Evolutionary conservation across 2,113 vertebrate genomes (phyloP).

Genomic region (Daboia siamensis): DNA sequence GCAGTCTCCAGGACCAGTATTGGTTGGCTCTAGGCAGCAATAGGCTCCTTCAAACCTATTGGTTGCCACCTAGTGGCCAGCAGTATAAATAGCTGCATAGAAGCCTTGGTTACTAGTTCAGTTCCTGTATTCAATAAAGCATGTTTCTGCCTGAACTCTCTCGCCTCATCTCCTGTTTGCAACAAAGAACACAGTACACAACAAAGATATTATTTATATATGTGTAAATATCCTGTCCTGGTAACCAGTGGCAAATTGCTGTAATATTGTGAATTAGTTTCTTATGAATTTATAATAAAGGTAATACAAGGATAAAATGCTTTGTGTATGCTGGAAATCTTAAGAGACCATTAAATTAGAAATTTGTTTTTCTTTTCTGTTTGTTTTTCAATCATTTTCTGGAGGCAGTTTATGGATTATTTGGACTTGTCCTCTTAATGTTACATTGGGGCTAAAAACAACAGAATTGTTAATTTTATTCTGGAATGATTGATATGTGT

Average conservation of each 20-base stretch:
- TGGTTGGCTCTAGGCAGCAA: too few species aligned
- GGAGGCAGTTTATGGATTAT: background rate
- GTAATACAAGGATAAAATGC: background rate
- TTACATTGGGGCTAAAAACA: background rate
- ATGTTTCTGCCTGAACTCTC: too few species aligned
- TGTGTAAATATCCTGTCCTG: background rate
- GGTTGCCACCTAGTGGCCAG: too few species aligned
- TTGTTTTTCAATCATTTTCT: background rate
- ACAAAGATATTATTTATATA: background rate
- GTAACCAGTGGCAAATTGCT: background rate
- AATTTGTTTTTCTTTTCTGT: background rate
- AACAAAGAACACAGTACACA: too few species aligned
- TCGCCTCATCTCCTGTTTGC: too few species aligned
- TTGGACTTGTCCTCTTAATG: background rate
- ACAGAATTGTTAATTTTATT: background rate
- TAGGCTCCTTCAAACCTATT: too few species aligned
- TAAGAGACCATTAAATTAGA: background rate
- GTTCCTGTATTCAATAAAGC: too few species aligned
- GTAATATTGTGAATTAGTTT: background rate
- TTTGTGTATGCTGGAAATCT: background rate
- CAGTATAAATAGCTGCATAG: too few species aligned
- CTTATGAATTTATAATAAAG: background rate
- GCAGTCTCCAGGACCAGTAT: too few species aligned
- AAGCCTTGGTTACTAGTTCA: too few species aligned
- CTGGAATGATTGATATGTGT: background rate